Conservation (phyloP, 2,113 vertebrate genomes). For the Misgurnus anguillicaudatus region DNA sequence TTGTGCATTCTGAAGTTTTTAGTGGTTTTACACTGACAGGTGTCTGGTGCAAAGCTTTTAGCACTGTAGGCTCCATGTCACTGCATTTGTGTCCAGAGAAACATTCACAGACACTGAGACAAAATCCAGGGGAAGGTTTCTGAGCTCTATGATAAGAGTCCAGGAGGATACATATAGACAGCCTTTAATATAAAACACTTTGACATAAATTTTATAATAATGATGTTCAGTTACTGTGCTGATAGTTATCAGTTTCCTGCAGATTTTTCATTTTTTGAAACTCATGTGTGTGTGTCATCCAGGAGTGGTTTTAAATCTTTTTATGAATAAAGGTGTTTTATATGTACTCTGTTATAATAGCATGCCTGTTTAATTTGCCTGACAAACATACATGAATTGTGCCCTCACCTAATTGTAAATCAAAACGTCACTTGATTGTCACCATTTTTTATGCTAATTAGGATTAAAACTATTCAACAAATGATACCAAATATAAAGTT, state of each 20-base stretch:
- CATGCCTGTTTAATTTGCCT: slow-evolving; percentile 11
- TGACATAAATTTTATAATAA: slow-evolving; percentile 75
- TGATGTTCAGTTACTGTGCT: slow-evolving; percentile 77
- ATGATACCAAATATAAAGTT: no score
- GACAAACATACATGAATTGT: not conserved
- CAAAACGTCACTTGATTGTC: not conserved
- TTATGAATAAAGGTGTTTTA: slow-evolving; percentile 85
- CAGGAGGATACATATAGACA: slow-evolving; percentile 64
- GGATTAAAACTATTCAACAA: no score
- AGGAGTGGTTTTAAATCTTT: slow-evolving; percentile 78
- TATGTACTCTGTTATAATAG: slow-evolving; percentile 60
- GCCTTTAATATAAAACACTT: slow-evolving; percentile 56
- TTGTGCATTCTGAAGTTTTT: slow-evolving; percentile 26
- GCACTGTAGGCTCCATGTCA: slow-evolving; percentile 69
- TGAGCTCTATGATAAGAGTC: slow-evolving; percentile 71
- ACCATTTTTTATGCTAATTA: no score
- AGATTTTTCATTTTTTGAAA: slow-evolving; percentile 73
- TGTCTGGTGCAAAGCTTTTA: slow-evolving; percentile 41
- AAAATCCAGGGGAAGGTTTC: slow-evolving; percentile 74
- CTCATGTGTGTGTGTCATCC: slow-evolving; percentile 78
- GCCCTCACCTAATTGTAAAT: not conserved
- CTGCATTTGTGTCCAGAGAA: slow-evolving; percentile 72
- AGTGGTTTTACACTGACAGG: not conserved
- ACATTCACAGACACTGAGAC: slow-evolving; percentile 70
- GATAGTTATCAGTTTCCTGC: slow-evolving; percentile 70